Evolutionary conservation across 2,797 vertebrate genomes (phyloP).

Genomic region (Clarias platycephalus): DNA sequence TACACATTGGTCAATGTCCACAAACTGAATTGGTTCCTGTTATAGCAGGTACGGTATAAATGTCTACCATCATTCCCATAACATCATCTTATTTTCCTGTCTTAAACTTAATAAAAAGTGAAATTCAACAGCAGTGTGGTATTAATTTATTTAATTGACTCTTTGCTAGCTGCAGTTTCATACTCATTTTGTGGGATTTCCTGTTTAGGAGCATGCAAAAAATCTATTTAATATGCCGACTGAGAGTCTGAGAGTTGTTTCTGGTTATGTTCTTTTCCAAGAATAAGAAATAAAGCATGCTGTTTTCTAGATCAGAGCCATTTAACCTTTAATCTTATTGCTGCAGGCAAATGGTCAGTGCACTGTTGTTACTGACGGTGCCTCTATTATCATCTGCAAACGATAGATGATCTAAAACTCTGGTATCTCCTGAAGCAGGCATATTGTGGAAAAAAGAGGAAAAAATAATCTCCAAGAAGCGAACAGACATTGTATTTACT

Average conservation of each 20-base stretch:
- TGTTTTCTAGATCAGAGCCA: slow-evolving; percentile 4
- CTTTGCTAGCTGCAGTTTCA: neutral
- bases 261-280: neutral
- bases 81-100: too few relatives aligned
- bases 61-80: neutral
- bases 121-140: neutral
- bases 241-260: neutral
- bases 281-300: neutral
- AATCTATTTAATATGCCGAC: slow-evolving; percentile 4
- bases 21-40: neutral
- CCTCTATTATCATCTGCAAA: neutral
- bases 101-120: neutral
- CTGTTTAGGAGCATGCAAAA: neutral
- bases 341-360: slow-evolving; percentile 5
- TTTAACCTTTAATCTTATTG: slow-evolving; percentile 20
- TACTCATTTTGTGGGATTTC: neutral
- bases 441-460: slow-evolving; percentile 23
- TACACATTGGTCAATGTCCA: neutral
- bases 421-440: slow-evolving; percentile 14
- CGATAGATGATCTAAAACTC: neutral
- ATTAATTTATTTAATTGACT: neutral
- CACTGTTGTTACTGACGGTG: neutral
- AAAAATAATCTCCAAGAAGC: slow-evolving; percentile 8
- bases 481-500: slow-evolving; percentile 41
- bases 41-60: neutral